These are phyloP conservation scores for Mizuhopecten yessoensis DNA, from an alignment of 1,140 invertebrate genomes.

Conservation along the genomic window DNA sequence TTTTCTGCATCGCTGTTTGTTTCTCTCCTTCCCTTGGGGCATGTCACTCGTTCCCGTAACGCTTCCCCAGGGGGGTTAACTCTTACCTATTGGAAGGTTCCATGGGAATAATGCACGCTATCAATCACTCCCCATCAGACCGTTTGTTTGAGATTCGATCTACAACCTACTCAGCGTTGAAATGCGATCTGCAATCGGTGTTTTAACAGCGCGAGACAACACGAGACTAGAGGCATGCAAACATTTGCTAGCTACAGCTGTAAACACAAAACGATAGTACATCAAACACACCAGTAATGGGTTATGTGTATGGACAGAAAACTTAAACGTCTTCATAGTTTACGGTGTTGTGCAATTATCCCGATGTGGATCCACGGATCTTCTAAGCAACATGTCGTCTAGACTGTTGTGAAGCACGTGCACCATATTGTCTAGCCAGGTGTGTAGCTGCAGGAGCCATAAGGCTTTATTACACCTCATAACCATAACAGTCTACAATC, in stretches of 20 bases:
- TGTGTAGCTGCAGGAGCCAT: no score
- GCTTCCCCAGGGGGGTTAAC: neutral
- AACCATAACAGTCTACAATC: no score
- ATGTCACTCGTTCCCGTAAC: neutral
- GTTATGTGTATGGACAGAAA: neutral
- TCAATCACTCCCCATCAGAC: neutral
- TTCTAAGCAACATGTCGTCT: neutral
- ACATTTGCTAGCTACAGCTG: neutral
- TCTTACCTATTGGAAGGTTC: neutral
- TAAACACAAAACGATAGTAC: neutral
- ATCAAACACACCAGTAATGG: neutral
- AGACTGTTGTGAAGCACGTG: neutral
- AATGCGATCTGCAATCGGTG: neutral
- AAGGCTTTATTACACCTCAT: no score
- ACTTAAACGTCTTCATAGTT: neutral
- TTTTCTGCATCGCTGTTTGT: neutral
- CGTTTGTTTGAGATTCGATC: slow-evolving; percentile 5
- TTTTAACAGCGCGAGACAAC: neutral
- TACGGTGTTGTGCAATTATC: neutral
- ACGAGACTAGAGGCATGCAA: neutral
- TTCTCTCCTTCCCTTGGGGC: neutral
- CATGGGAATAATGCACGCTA: neutral
- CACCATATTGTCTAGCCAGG: neutral
- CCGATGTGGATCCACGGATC: neutral
- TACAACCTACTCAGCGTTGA: neutral